These are phyloP conservation scores for Drosophila lacteicornis DNA, from an alignment of 1,140 invertebrate genomes.

Conservation along the genomic window DNA sequence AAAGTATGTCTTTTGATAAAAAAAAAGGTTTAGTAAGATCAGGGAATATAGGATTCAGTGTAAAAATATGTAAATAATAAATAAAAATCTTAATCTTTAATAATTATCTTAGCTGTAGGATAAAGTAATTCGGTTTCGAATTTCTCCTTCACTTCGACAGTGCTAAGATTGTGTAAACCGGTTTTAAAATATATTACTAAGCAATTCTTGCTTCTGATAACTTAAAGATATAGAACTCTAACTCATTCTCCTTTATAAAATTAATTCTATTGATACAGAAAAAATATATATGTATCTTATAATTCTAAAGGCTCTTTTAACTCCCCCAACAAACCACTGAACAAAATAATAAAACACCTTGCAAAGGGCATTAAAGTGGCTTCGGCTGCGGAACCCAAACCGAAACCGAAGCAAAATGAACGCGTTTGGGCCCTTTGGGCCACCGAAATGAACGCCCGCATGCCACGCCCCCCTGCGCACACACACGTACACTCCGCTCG, in stretches of 20 bases:
- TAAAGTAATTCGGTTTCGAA: neutral
- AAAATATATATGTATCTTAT: too few relatives aligned
- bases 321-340: neutral
- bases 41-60: too few relatives aligned
- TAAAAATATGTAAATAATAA: too few relatives aligned
- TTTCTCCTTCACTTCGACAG: neutral
- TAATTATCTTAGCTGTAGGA: neutral
- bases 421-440: conserved; percentile 64
- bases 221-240: neutral
- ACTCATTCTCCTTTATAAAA: too few relatives aligned
- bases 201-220: too few relatives aligned
- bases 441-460: conserved; percentile 69
- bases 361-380: neutral
- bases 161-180: neutral
- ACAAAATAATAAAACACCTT: conserved; percentile 10
- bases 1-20: too few relatives aligned
- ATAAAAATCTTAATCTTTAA: neutral
- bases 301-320: neutral
- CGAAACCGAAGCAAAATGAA: conserved; percentile 54
- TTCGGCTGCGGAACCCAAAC: neutral
- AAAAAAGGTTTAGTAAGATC: too few relatives aligned
- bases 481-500: conserved; percentile 26
- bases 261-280: neutral
- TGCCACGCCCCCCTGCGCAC: conserved; percentile 63
- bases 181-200: neutral